Conservation (phyloP, 2,888 invertebrate species). For the Toxonevra muliebris region DNA sequence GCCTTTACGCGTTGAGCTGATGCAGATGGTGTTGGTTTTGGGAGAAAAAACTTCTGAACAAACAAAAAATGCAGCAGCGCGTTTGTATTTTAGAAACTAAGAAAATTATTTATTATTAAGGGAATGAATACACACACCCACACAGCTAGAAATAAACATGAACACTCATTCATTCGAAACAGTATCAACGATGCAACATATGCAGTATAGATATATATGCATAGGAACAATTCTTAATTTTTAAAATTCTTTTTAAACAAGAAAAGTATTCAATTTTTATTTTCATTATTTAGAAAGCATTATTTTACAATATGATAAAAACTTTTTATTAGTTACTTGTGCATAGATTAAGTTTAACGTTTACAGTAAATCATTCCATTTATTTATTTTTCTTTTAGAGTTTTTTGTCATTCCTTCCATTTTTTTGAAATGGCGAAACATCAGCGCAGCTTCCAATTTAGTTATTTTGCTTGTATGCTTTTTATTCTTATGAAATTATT, state of each 20-base stretch:
- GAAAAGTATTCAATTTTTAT: neutral
- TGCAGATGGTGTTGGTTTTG: no score
- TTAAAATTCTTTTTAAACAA: neutral
- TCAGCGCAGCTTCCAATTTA: constrained; percentile 24
- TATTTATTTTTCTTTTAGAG: neutral
- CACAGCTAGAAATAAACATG: constrained; percentile 5
- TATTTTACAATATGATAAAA: neutral
- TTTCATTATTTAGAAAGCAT: neutral
- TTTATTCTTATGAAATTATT: constrained; percentile 17
- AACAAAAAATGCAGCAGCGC: no score
- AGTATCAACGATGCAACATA: constrained; percentile 17
- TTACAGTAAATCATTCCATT: constrained; percentile 18
- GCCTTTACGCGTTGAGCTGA: constrained; percentile 58
- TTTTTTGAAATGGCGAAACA: constrained; percentile 8
- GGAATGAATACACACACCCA: neutral
- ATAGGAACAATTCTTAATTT: no score
- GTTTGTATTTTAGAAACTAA: no score
- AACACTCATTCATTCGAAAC: constrained; percentile 5
- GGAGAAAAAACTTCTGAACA: no score
- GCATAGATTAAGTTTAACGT: constrained; percentile 20
- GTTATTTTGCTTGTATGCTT: neutral
- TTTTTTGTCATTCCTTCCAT: constrained; percentile 13
- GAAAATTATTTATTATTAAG: no score
- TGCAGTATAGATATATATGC: neutral
- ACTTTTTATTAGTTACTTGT: neutral